Evolutionary conservation across 1,140 invertebrate species (phyloP).

Genomic region (Cydia fagiglandana): DNA sequence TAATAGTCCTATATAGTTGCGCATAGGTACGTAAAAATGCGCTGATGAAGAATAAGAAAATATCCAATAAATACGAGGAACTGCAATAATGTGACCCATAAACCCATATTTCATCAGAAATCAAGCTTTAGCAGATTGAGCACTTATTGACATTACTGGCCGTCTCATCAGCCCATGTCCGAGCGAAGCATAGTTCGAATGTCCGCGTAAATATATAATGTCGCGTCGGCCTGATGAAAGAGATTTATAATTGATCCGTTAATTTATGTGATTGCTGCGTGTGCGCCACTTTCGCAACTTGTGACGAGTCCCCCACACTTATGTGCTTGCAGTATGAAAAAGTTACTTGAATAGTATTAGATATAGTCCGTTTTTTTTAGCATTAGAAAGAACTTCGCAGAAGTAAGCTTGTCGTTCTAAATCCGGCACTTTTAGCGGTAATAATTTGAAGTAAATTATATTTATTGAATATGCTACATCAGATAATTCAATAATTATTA

Average conservation of each 20-base stretch:
- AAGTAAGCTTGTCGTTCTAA: no score
- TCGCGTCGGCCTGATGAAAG: neutral
- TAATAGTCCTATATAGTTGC: no score
- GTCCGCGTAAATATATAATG: conserved; percentile 19
- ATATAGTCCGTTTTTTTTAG: no score
- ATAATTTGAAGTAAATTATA: no score
- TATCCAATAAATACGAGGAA: neutral
- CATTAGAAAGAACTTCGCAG: no score
- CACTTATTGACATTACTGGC: conserved; percentile 1
- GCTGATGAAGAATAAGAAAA: neutral
- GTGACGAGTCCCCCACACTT: neutral
- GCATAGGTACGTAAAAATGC: neutral
- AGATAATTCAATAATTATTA: no score
- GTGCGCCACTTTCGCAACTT: conserved; percentile 18
- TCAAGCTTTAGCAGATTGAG: neutral
- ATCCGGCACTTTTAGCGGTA: no score
- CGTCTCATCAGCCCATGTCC: neutral
- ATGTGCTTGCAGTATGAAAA: no score
- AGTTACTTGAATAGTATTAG: no score
- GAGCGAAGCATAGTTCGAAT: conserved; percentile 22
- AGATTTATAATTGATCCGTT: conserved; percentile 26
- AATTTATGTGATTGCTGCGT: conserved; percentile 23
- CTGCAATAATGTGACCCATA: neutral
- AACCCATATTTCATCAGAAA: neutral
- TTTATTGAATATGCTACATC: no score